Base-by-base conservation (phyloP, 2,797 vertebrate species). In the Chaunax sp. region DNA sequence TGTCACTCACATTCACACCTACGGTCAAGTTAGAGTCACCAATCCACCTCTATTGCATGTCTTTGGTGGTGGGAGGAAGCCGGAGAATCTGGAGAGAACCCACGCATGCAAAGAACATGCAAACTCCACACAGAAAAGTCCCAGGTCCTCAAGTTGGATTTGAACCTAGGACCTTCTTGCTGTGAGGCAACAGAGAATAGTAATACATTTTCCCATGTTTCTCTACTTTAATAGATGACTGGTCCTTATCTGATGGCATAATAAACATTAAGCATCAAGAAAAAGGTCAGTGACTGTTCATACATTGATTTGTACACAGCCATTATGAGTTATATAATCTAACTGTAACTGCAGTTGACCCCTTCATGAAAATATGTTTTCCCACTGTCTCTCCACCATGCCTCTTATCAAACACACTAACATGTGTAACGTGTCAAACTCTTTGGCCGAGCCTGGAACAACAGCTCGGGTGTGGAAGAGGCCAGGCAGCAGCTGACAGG, bases 401-500 rank as follows among this genome's bases (percentile, higher is more conserved):
- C 28, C 63, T 51, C 37, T 61, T 30, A 52, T 64, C 30, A 15
- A 60, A 16, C 49, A 63, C 64, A 78, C 6, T 63, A 53, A 54
- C 44, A 56, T 22, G 50, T 33, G 66, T 41, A 28, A 69, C 10
- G 49, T 44, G 60, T 72, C 8, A 37, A 37, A 40, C 55, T 47
- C 46, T 38, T 40, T 2, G 45, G 23, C 22, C 0, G 3, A 2
- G 43, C 22, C 23, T 26, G 3, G 44, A 50, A 66, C 73, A 73
- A 69, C 33, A 25, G 69, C 33, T 8, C 2, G 10, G 53, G 26
- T 67, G 85, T 55, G 53, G 61, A 46, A 45, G 64, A 68, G 18
- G 54, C 40, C 20, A 7, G 1, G 56, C 65, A 64, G 85, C 86
- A 89, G 87, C 91, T 89, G 89, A 88, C 78, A 30, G 73, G 35